Conservation (phyloP, 1,140 invertebrate genomes). For the Bombyx mori region ASM3026992v2 NC_085117.1:13205501-13206000, state of each 20-base stretch:
- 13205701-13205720: constrained; percentile 57
- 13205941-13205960: constrained; percentile 64
- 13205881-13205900: constrained; percentile 48
- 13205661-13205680: constrained; percentile 56
- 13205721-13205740: constrained; percentile 56
- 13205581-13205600: constrained; percentile 52
- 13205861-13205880: constrained; percentile 49
- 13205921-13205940: constrained; percentile 59
- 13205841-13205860: constrained; percentile 42
- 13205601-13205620: constrained; percentile 41
- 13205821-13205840: constrained; percentile 44
- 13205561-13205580: constrained; percentile 72
- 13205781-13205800: constrained; percentile 59
- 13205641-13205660: constrained; percentile 65
- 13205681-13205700: constrained; percentile 55
- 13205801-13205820: constrained; percentile 47
- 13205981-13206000: constrained; percentile 71
- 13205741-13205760: constrained; percentile 51
- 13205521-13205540: constrained; percentile 69
- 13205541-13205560: constrained; percentile 68
- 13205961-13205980: constrained; percentile 67
- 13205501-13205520: constrained; percentile 55
- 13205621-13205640: constrained; percentile 54
- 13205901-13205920: constrained; percentile 64
- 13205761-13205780: constrained; percentile 57